phyloP scores from a whole-genome alignment of 2,888 invertebrate genomes.

The Drosophila emarginata region DNA sequence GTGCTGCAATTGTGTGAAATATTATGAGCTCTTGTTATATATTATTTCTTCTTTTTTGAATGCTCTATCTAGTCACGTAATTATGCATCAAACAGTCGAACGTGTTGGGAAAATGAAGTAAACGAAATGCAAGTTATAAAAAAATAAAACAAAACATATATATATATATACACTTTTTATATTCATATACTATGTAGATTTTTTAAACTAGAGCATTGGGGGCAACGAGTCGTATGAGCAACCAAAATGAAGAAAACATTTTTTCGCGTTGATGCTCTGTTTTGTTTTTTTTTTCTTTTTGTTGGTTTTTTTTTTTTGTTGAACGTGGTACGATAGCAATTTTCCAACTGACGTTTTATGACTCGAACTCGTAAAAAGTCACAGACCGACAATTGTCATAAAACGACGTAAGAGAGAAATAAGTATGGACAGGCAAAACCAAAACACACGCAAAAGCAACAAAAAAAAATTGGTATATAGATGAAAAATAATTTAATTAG shows the following conservation, averaged over 20 bases:
- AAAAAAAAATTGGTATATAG: neutral
- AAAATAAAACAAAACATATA: neutral
- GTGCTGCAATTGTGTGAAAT: neutral
- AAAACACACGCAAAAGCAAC: neutral
- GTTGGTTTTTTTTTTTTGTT: neutral
- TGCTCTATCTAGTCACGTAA: constrained; percentile 63
- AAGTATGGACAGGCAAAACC: neutral
- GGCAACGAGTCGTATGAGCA: constrained; percentile 39
- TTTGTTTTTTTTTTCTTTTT: neutral
- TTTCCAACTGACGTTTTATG: constrained; percentile 35
- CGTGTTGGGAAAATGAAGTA: constrained; percentile 51
- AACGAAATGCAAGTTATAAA: constrained; percentile 11
- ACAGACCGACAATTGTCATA: constrained; percentile 31
- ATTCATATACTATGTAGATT: constrained; percentile 9
- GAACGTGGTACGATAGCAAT: constrained; percentile 28
- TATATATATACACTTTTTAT: neutral
- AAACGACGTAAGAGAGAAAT: constrained; percentile 10
- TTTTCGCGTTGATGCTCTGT: neutral
- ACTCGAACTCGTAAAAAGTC: constrained; percentile 34
- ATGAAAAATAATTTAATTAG: constrained; percentile 28
- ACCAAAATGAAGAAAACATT: constrained; percentile 26
- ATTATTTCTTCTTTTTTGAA: constrained; percentile 15
- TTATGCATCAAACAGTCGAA: constrained; percentile 53
- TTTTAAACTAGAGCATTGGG: neutral
- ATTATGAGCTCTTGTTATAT: neutral